phyloP scores from a whole-genome alignment of 2,113 vertebrate genomes.

The Pseudorasbora parva region DNA sequence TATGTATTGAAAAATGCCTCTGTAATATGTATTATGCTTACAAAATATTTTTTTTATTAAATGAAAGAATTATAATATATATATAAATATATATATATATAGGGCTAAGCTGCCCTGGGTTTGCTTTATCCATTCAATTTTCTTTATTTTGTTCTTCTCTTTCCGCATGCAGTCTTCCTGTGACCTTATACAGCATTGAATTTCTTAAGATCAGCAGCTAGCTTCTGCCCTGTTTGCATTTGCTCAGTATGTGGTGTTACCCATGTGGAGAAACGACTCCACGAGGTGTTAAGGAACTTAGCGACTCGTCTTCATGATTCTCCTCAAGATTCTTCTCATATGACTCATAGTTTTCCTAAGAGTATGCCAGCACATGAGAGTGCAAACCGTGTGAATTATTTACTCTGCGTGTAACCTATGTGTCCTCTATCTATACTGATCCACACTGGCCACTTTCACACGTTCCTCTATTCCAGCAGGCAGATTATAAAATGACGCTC shows the following conservation, averaged over 20 bases:
- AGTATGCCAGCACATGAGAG: slow-evolving; percentile 43
- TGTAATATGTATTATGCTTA: background rate
- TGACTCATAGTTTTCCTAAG: slow-evolving; percentile 46
- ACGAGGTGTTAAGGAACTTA: slow-evolving; percentile 11
- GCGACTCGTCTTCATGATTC: slow-evolving; percentile 30
- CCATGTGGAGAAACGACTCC: background rate
- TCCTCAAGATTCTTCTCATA: slow-evolving; percentile 49
- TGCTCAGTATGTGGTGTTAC: slow-evolving; percentile 25
- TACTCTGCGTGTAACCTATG: slow-evolving; percentile 20
- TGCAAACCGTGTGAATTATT: slow-evolving; percentile 30
- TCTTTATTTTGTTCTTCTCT: slow-evolving; percentile 6
- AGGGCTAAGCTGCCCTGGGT: background rate
- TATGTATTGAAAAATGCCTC: no score
- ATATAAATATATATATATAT: background rate
- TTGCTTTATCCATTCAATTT: background rate
- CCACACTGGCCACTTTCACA: slow-evolving; percentile 1
- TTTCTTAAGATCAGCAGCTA: slow-evolving; percentile 29
- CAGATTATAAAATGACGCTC: background rate
- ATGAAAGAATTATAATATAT: background rate
- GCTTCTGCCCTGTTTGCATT: slow-evolving; percentile 43
- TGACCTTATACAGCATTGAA: slow-evolving; percentile 17
- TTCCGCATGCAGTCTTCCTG: background rate
- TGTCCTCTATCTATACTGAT: slow-evolving; percentile 18
- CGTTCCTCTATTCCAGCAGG: background rate
- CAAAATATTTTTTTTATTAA: background rate